phyloP scores from a whole-genome alignment of 2,888 invertebrate genomes.

The Eilema griseolum region DNA sequence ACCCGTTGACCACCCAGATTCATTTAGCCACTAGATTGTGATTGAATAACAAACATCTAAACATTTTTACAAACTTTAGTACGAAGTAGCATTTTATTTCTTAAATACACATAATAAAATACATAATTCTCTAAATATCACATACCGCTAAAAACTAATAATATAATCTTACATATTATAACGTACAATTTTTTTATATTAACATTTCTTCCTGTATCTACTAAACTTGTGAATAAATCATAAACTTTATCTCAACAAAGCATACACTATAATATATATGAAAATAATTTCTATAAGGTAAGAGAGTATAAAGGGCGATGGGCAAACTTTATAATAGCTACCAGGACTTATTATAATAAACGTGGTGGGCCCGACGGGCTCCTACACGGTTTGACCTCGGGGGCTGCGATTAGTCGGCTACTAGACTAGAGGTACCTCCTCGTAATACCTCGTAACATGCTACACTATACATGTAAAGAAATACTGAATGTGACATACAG shows the following conservation, averaged over 20 bases:
- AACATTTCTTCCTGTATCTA: neutral
- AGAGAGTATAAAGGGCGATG: constrained; percentile 70
- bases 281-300: constrained; percentile 66
- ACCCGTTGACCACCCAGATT: too few species aligned
- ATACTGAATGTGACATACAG: constrained; percentile 52
- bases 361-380: constrained; percentile 76
- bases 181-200: neutral
- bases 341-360: constrained; percentile 83
- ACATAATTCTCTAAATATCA: neutral
- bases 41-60: too few species aligned
- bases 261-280: constrained; percentile 50
- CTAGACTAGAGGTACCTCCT: constrained; percentile 66
- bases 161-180: neutral
- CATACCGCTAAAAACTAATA: neutral
- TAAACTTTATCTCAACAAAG: constrained; percentile 32
- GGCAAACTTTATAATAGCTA: constrained; percentile 76
- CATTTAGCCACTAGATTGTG: too few species aligned
- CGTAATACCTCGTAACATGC: constrained; percentile 69
- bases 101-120: too few species aligned
- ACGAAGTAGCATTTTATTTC: neutral
- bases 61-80: too few species aligned
- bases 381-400: constrained; percentile 82
- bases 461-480: constrained; percentile 47
- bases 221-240: neutral
- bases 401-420: constrained; percentile 82